A percentile compares a stretch with the other conserved stretches of the same genome.
Conservation (phyloP, 2,113 vertebrate species). For the Marmota flaviventris region DNA sequence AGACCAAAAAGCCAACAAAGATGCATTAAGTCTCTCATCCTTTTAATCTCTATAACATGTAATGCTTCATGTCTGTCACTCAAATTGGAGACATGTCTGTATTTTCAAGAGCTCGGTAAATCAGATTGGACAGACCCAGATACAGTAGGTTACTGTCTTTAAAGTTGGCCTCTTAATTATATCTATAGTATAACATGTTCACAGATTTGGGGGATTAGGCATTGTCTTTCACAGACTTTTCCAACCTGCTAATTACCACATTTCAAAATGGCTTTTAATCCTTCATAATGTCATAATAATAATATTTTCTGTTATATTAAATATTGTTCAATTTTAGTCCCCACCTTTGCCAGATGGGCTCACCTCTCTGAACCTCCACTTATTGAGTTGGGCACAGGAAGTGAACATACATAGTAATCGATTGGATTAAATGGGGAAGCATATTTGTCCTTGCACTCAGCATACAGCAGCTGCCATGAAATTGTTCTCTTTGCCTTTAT, state of each 20-base stretch:
- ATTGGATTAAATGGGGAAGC: too few relatives aligned
- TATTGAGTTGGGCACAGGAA: background rate
- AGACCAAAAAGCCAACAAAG: background rate
- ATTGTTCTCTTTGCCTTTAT: background rate
- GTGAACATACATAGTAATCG: background rate
- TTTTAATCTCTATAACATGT: background rate
- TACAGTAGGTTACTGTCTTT: background rate
- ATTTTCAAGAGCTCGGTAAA: background rate
- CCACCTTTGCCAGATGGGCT: background rate
- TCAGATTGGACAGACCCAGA: background rate
- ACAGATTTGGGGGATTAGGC: background rate
- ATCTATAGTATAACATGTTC: background rate
- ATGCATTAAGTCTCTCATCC: background rate
- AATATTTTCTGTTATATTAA: background rate
- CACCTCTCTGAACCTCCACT: background rate
- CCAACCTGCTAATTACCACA: background rate
- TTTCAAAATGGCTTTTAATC: background rate
- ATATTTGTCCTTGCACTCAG: too few relatives aligned
- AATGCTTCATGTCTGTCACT: background rate
- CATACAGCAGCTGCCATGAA: accelerated
- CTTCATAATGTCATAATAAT: background rate
- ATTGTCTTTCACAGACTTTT: background rate
- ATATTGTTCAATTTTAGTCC: background rate
- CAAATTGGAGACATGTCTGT: background rate
- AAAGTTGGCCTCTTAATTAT: background rate